phyloP scores from a whole-genome alignment of 2,888 invertebrate genomes.

The Mythimna lalbum region DNA sequence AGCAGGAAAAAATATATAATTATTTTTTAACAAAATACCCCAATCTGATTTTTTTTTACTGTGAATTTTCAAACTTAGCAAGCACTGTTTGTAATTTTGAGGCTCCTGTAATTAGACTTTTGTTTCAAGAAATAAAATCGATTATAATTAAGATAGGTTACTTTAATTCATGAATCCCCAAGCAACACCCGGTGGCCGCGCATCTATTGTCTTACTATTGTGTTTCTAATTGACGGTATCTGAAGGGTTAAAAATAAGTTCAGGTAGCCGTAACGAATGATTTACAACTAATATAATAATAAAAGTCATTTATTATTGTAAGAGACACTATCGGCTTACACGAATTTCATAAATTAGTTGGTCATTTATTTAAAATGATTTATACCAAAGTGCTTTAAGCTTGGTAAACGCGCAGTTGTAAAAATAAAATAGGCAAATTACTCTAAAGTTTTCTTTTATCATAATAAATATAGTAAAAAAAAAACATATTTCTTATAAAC shows the following conservation, averaged over 20 bases:
- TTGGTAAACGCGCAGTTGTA: background rate
- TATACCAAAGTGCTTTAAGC: slow-evolving; percentile 8
- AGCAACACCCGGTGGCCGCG: too few species aligned
- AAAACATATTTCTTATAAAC: background rate
- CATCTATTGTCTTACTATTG: too few species aligned
- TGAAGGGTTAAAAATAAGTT: background rate
- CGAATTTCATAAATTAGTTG: slow-evolving; percentile 29
- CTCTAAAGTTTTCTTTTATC: background rate
- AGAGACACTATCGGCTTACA: slow-evolving; percentile 26
- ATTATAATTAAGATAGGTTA: background rate
- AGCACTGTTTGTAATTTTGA: background rate
- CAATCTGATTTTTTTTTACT: background rate
- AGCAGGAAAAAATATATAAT: background rate
- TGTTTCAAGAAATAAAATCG: background rate
- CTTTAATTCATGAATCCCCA: too few species aligned
- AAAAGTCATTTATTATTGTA: slow-evolving; percentile 22
- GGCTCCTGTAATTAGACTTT: too few species aligned
- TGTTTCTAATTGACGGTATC: too few species aligned
- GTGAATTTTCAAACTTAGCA: background rate
- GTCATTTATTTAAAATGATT: slow-evolving; percentile 20
- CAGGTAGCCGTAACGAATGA: background rate
- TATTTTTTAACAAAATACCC: too few species aligned
- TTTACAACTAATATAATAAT: slow-evolving; percentile 19
- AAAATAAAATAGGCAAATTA: background rate
- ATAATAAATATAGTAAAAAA: background rate